These are phyloP conservation scores for Amblyornis subalaris DNA, from an alignment of 2,113 vertebrate genomes.

Conservation along the genomic window DNA sequence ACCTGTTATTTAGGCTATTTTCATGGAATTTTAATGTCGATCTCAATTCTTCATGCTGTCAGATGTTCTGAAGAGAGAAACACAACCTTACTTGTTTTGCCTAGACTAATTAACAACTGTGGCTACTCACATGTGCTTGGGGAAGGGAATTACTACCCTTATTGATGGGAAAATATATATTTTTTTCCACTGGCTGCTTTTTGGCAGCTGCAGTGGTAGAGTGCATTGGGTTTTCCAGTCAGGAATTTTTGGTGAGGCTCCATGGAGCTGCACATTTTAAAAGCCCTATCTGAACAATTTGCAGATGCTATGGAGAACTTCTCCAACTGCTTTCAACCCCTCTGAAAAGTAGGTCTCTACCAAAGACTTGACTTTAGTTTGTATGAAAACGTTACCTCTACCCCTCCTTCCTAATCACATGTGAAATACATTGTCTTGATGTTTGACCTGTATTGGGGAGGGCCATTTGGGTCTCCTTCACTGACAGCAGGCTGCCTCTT, in stretches of 20 bases:
- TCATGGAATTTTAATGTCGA: background rate
- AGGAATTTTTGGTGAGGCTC: background rate
- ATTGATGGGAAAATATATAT: background rate
- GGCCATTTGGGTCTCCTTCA: background rate
- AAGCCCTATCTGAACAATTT: background rate
- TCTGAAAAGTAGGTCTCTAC: background rate
- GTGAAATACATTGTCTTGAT: background rate
- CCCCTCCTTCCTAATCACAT: background rate
- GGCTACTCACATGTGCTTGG: background rate
- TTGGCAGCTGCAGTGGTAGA: background rate
- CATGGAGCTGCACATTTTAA: background rate
- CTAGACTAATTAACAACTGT: background rate
- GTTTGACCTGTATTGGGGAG: background rate
- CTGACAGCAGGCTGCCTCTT: background rate
- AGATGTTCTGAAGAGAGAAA: conserved; percentile 6
- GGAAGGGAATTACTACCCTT: background rate
- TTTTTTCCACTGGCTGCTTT: background rate
- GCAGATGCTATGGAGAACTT: background rate
- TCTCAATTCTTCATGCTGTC: conserved; percentile 24
- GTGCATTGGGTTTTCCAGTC: background rate
- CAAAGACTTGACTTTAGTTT: background rate
- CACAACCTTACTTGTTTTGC: background rate
- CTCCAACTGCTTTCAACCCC: background rate
- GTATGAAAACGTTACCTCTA: background rate
- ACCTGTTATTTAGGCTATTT: background rate